These are phyloP conservation scores for Microcebus jonahi DNA, from an alignment of 2,113 vertebrate species.

Conservation along the genomic window DNA sequence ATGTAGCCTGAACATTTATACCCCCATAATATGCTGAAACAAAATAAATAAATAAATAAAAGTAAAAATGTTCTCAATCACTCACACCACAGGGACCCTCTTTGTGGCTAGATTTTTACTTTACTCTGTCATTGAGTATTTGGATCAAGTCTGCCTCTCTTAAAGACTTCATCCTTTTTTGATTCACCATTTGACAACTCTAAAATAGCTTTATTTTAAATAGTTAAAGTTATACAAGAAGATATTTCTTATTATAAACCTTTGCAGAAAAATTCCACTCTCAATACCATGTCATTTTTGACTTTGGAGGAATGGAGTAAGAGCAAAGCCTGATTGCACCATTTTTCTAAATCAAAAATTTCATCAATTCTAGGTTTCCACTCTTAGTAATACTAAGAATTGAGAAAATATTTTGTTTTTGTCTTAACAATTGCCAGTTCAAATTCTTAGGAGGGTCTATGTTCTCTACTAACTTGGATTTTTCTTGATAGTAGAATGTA, in stretches of 20 bases:
- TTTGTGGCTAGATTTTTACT: neutral
- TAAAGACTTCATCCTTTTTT: neutral
- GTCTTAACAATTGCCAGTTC: neutral
- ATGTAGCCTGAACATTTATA: too few species aligned
- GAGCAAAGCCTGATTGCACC: neutral
- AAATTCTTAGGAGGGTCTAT: neutral
- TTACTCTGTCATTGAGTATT: neutral
- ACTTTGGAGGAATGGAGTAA: neutral
- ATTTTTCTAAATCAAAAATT: neutral
- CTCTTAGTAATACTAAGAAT: neutral
- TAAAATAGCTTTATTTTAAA: neutral
- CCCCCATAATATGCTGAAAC: too few species aligned
- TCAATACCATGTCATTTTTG: neutral
- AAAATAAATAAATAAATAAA: too few species aligned
- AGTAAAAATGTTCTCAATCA: neutral
- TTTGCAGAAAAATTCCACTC: neutral
- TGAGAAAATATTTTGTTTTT: neutral
- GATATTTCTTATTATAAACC: neutral
- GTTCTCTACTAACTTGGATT: neutral
- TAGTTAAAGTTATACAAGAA: neutral
- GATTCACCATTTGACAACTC: neutral
- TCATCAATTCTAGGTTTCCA: neutral
- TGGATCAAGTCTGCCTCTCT: neutral
- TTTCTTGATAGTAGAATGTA: neutral
- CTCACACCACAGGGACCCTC: neutral